phyloP scores from a whole-genome alignment of 1,140 invertebrate species.

The Leptopilina boulardi region DNA sequence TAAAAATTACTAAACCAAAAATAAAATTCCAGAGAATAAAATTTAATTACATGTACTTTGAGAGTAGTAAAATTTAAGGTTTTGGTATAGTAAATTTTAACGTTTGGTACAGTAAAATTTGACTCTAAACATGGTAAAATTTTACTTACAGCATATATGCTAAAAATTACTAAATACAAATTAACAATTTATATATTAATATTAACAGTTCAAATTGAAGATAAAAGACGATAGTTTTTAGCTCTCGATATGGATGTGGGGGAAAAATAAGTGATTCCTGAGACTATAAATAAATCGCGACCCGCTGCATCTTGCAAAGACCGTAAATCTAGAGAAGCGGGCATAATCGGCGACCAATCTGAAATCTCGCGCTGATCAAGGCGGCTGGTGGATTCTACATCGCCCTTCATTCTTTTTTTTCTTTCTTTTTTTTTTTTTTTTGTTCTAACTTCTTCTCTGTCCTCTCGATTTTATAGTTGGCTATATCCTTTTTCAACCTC shows the following conservation, averaged over 20 bases:
- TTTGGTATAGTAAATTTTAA: too few species aligned
- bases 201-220: conserved; percentile 46
- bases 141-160: too few species aligned
- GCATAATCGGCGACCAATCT: conserved; percentile 64
- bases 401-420: conserved; percentile 30
- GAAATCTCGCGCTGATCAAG: conserved; percentile 58
- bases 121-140: too few species aligned
- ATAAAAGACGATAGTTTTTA: conserved; percentile 45
- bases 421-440: background rate
- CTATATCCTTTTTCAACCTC: background rate
- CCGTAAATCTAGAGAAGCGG: conserved; percentile 61
- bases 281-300: conserved; percentile 64
- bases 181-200: background rate
- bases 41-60: too few species aligned
- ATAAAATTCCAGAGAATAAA: too few species aligned
- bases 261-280: conserved; percentile 58
- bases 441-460: conserved; percentile 4
- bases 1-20: too few species aligned
- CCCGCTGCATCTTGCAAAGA: conserved; percentile 48
- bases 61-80: too few species aligned
- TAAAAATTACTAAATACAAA: background rate
- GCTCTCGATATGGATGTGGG: conserved; percentile 46
- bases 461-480: background rate
- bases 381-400: conserved; percentile 42
- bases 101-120: too few species aligned